Percentiles rank a stretch among this genome's conserved stretches.
These are phyloP conservation scores for Amblyjoppa proteus DNA, from an alignment of 2,888 invertebrate species.

Conservation along the genomic window DNA sequence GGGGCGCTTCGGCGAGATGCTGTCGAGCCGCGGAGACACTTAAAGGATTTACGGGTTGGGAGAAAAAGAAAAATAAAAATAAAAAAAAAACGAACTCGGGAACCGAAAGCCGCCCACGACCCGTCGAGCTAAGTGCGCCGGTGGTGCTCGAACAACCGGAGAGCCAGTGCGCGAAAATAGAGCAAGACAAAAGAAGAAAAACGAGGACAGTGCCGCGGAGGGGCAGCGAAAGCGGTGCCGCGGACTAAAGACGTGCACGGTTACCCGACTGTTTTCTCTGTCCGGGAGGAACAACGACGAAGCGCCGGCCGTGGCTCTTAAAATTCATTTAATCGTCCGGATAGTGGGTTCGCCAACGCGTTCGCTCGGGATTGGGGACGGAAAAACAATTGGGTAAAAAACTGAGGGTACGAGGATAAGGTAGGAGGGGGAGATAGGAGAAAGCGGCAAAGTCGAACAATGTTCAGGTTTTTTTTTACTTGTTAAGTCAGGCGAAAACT, in stretches of 20 bases:
- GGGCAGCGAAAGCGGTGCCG: not conserved
- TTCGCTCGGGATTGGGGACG: not conserved
- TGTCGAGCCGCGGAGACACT: constrained; percentile 78
- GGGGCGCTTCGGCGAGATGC: constrained; percentile 71
- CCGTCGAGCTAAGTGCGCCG: constrained; percentile 62
- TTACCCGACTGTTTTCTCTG: not conserved
- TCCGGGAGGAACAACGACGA: not conserved
- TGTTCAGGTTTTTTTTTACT: not conserved
- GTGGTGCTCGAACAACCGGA: not conserved
- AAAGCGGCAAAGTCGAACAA: not conserved
- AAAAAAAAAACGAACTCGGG: constrained; percentile 71
- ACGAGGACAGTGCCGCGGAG: constrained; percentile 2
- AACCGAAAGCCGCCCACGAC: constrained; percentile 59
- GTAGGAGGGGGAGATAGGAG: not conserved
- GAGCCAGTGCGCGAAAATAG: constrained; percentile 19
- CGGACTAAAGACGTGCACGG: constrained; percentile 1
- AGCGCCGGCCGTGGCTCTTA: constrained; percentile 6
- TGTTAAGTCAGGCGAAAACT: not conserved
- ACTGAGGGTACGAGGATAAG: not conserved
- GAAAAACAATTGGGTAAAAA: constrained; percentile 12
- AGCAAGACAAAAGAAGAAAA: constrained; percentile 2
- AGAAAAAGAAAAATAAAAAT: not conserved
- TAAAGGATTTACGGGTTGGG: constrained; percentile 83
- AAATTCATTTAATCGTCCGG: constrained; percentile 19
- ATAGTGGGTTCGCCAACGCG: constrained; percentile 6